Conservation (phyloP, 2,888 invertebrate species). For the Acleris laterana region DNA sequence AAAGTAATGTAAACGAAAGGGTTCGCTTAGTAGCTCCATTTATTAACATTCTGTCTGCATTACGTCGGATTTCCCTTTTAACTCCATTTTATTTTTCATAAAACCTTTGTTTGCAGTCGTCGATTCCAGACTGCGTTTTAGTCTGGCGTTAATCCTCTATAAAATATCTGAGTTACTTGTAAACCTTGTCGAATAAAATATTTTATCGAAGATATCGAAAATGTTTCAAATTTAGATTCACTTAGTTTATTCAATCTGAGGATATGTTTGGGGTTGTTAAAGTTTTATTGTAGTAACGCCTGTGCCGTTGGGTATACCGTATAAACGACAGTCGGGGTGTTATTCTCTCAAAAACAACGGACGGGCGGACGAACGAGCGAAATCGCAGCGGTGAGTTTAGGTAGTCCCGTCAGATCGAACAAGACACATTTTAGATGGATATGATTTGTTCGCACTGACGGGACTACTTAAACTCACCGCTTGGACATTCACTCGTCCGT, state of each 20-base stretch:
- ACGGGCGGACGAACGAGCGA: too few species aligned
- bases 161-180: slow-evolving; percentile 28
- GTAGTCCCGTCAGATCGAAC: too few species aligned
- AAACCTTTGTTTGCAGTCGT: slow-evolving; percentile 21
- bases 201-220: slow-evolving; percentile 16
- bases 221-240: slow-evolving; percentile 3
- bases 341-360: too few species aligned
- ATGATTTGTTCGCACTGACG: too few species aligned
- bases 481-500: too few species aligned
- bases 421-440: too few species aligned
- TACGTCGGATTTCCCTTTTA: slow-evolving; percentile 12
- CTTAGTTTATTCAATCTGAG: slow-evolving; percentile 16
- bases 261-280: slow-evolving; percentile 1
- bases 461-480: too few species aligned
- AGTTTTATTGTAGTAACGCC: background rate
- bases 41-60: slow-evolving; percentile 29
- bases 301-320: background rate
- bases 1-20: slow-evolving; percentile 6
- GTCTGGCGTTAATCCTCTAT: slow-evolving; percentile 24
- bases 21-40: slow-evolving; percentile 10
- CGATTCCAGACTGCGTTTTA: slow-evolving; percentile 20
- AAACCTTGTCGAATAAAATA: slow-evolving; percentile 15
- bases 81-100: slow-evolving; percentile 24
- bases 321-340: too few species aligned
- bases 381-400: too few species aligned